phyloP scores from a whole-genome alignment of 2,888 invertebrate genomes.

The Nemapogon koenigi region DNA sequence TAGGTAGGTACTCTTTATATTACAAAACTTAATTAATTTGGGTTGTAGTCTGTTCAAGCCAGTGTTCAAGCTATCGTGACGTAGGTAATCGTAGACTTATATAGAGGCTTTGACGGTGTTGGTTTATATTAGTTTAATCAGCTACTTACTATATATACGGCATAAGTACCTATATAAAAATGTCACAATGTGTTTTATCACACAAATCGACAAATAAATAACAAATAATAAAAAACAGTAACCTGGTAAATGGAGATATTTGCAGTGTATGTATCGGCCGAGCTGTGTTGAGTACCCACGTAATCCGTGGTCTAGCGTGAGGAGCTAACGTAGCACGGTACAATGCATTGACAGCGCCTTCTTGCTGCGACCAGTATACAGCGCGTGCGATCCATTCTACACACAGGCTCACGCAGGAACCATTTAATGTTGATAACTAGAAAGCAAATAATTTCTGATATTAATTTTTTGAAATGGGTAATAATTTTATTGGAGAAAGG shows the following conservation, averaged over 20 bases:
- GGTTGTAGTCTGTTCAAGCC: too few species aligned
- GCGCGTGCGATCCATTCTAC: slow-evolving; percentile 89
- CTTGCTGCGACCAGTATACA: slow-evolving; percentile 81
- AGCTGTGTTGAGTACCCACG: slow-evolving; percentile 60
- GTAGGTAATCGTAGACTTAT: too few species aligned
- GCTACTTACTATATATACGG: too few species aligned
- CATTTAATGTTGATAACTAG: slow-evolving; percentile 51
- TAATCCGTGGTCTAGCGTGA: slow-evolving; percentile 56
- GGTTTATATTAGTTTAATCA: too few species aligned
- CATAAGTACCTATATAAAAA: too few species aligned
- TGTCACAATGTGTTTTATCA: too few species aligned
- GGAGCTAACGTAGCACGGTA: slow-evolving; percentile 72
- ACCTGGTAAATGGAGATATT: slow-evolving; percentile 79
- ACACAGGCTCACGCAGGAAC: slow-evolving; percentile 68
- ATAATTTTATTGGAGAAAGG: too few species aligned
- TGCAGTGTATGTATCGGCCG: slow-evolving; percentile 71
- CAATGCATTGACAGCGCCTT: slow-evolving; percentile 55
- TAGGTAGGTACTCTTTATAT: too few species aligned
- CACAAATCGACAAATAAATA: too few species aligned
- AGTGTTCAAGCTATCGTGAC: too few species aligned
- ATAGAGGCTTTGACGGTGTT: too few species aligned
- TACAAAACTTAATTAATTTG: too few species aligned
- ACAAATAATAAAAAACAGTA: slow-evolving; percentile 19
- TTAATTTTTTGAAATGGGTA: background rate
- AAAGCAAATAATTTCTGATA: background rate